Percentiles rank a stretch among this genome's conserved stretches.
Conservation (phyloP, 2,797 vertebrate genomes). For the Lutjanus campechanus region DNA sequence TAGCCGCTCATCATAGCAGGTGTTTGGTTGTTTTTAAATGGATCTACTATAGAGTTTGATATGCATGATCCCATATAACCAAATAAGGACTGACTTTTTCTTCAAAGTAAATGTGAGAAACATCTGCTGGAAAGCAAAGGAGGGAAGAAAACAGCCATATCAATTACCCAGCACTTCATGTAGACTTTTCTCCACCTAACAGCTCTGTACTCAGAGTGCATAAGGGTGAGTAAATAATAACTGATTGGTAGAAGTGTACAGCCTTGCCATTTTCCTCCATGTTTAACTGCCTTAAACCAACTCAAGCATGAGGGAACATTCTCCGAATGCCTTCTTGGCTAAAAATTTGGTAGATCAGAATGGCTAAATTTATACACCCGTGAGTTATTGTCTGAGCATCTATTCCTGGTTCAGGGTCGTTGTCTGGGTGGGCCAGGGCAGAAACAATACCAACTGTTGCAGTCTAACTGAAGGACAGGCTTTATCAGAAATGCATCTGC, state of each 20-base stretch:
- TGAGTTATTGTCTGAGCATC: constrained; percentile 61
- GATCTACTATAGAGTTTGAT: constrained; percentile 4
- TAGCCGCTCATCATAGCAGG: neutral
- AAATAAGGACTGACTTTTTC: constrained; percentile 36
- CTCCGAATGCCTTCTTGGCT: constrained; percentile 58
- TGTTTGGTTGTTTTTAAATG: constrained; percentile 16
- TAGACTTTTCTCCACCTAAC: constrained; percentile 45
- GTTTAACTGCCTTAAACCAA: constrained; percentile 41
- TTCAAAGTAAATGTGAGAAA: constrained; percentile 51
- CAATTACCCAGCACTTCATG: constrained; percentile 42
- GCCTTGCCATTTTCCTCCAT: constrained; percentile 38
- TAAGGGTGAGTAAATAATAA: constrained; percentile 34
- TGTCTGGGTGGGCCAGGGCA: constrained; percentile 55
- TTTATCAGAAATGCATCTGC: constrained; percentile 39
- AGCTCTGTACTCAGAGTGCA: constrained; percentile 34
- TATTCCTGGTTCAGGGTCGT: constrained; percentile 70
- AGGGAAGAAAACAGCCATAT: constrained; percentile 36
- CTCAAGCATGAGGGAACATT: constrained; percentile 52
- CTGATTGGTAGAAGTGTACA: constrained; percentile 29
- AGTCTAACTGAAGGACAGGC: constrained; percentile 41
- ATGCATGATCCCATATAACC: constrained; percentile 24
- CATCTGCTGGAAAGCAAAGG: constrained; percentile 54
- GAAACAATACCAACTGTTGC: constrained; percentile 66
- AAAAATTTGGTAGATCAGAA: constrained; percentile 51
- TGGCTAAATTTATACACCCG: constrained; percentile 62